Evolutionary conservation across 2,113 vertebrate genomes (phyloP).

Genomic region (Salvelinus sp.): DNA sequence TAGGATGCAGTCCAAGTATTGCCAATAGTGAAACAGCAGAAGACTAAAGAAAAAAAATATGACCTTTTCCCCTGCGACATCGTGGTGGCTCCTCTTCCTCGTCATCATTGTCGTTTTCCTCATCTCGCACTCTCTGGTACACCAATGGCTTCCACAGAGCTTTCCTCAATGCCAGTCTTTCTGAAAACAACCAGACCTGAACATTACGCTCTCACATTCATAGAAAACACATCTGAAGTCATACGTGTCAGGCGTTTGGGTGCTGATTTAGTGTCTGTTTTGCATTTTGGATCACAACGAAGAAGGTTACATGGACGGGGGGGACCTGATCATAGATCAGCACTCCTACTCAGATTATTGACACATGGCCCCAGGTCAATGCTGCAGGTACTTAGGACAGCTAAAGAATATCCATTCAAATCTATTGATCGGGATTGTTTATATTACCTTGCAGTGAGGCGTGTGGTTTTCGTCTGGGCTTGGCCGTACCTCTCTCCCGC

Average conservation of each 20-base stretch:
- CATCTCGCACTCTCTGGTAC: conserved; percentile 56
- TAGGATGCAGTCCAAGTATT: background rate
- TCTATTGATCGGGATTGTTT: background rate
- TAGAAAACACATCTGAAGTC: background rate
- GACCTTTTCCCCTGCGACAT: conserved; percentile 62
- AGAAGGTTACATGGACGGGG: too few relatives aligned
- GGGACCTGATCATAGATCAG: too few relatives aligned
- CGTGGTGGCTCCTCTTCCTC: conserved; percentile 35
- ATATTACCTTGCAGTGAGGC: conserved; percentile 60
- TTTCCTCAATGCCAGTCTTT: conserved; percentile 56
- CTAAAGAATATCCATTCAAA: background rate
- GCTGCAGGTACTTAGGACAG: too few relatives aligned
- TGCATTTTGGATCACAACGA: too few relatives aligned
- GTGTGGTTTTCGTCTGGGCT: conserved; percentile 51
- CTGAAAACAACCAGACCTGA: conserved; percentile 32
- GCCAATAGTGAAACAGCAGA: background rate
- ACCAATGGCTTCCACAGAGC: conserved; percentile 31
- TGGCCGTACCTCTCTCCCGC: conserved; percentile 43
- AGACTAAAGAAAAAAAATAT: background rate
- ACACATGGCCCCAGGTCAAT: too few relatives aligned
- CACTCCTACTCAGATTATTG: too few relatives aligned
- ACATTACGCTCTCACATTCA: background rate
- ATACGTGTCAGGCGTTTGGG: too few relatives aligned
- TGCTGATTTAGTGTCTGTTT: too few relatives aligned
- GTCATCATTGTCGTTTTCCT: conserved; percentile 43